Evolutionary conservation across 2,113 vertebrate genomes (phyloP), one percentile per base, ranked within the genome.

Genomic region (Poicephalus gulielmi): DNA sequence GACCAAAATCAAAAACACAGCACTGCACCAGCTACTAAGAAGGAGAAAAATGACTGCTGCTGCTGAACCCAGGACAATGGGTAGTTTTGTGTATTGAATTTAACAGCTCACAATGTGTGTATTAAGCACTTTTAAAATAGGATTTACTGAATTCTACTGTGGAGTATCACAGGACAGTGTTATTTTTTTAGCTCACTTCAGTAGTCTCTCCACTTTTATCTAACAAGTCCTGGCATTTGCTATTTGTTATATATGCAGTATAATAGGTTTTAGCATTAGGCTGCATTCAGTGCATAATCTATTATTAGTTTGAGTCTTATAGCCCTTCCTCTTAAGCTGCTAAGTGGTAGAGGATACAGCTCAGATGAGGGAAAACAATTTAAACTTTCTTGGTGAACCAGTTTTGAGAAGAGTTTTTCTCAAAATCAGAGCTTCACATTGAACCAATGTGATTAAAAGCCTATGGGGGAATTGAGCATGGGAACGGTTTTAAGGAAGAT

Each of bases 401-500:
- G 93, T 96, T 97, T 95, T 78, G 77, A 73, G 67, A 87, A 83
- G 59, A 88, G 57, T 70, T 53, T 59, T 94, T 86, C 73, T 95
- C 76, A 83, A 81, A 60, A 76, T 39, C 11, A 3, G 87, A 78
- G 71, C 92, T 94, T 86, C 53, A 43, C 37, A 44, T 30, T 90
- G 79, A 75, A 84, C 52, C 60, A 13, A 19, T 2, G 22, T 93
- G 90, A 96, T 92, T 96, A 94, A 89, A 96, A 95, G 79, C 94
- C 94, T 96, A 1, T 94, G 31, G 94, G 93, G 93, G 84, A 97
- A 95, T 94, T 25, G 43, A 86, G 87, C 31, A 59, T 67, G 66
- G 78, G 75, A 67, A 90, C 86, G 78, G 91, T 90, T 97, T 96
- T 94, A 94, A 93, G 95, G 55, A 96, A 96, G 91, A 95, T 97